Evolutionary conservation across 2,113 vertebrate genomes (phyloP).

Genomic region (Hyaena hyaena): DNA sequence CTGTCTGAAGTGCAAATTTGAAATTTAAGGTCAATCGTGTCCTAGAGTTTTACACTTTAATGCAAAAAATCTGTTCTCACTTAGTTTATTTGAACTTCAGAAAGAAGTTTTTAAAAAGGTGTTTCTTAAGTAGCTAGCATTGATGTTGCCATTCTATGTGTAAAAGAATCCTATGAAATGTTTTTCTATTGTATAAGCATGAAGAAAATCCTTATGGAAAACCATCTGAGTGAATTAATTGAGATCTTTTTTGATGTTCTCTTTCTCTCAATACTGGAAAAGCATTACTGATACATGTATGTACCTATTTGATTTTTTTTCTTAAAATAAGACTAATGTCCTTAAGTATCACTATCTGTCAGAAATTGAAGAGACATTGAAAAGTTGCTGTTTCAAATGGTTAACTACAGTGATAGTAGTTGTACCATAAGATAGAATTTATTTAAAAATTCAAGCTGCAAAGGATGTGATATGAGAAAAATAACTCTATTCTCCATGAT

Average conservation of each 20-base stretch:
- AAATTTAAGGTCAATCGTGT: not conserved
- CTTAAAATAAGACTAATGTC: not conserved
- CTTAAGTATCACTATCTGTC: not conserved
- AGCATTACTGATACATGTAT: not conserved
- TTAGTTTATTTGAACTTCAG: not conserved
- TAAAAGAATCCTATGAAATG: not conserved
- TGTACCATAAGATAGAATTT: not conserved
- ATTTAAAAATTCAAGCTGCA: not conserved
- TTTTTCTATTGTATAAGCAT: not conserved
- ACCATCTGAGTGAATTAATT: not conserved
- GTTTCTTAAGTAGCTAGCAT: not conserved
- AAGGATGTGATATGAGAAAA: not conserved
- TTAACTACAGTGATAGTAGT: not conserved
- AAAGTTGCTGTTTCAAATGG: not conserved
- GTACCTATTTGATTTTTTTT: not conserved
- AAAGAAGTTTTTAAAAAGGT: not conserved
- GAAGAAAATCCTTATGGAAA: constrained; percentile 28
- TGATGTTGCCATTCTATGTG: not conserved
- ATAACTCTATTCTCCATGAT: not conserved
- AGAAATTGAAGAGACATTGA: not conserved
- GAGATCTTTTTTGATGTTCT: not conserved
- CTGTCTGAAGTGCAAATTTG: not conserved
- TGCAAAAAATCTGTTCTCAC: constrained; percentile 4
- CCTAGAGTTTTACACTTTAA: not conserved
- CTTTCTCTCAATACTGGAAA: not conserved